Evolutionary conservation across 1,140 invertebrate species (phyloP), one percentile per base, ranked within the genome.

Genomic region (Cyphomyrmex costatus): DNA sequence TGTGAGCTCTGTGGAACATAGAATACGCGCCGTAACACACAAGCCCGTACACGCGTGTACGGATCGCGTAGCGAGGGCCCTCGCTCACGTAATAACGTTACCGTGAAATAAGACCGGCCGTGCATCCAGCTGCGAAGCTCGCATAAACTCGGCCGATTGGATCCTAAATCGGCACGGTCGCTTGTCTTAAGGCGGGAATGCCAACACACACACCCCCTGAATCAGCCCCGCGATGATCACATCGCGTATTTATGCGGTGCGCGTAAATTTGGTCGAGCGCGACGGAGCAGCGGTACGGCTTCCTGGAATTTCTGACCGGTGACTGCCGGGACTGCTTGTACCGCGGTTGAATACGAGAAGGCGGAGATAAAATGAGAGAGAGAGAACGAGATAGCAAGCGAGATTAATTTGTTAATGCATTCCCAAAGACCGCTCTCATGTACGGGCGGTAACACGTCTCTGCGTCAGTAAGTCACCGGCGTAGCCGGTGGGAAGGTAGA

Each of bases 61-160:
- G 16, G 27, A 27, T 30, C 58, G 53, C 58, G 65, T 63, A 51
- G 86, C 84, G 74, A 73, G 30, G 82, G 71, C 63, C 70, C 63
- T 49, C 58, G 80, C 66, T 85, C 89, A 83, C 90, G 90, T 91
- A 92, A 92, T 92, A 92, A 92, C 90, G 83, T 90, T 90, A 73
- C 87, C 85, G 87, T 92, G 91, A 92, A 91, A 92, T 92, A 92
- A 91, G 91, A 90, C 91, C 90, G 83, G 33, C 42, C 85, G 70
- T 77, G 89, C 88, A 58, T 63, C 91, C 91, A 92, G 91, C 91
- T 92, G 91, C 91, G 91, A 91, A 92, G 86, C 91, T 87, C 91
- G 91, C 91, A 92, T 92, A 92, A 92, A 92, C 91, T 91, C 89
- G 88, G 70, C 89, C 91, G 91, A 90, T 92, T 92, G 91, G 89